Percentiles rank a stretch among this genome's conserved stretches.
phyloP scores from a whole-genome alignment of 2,888 invertebrate species.

The Apotomis betuletana region DNA sequence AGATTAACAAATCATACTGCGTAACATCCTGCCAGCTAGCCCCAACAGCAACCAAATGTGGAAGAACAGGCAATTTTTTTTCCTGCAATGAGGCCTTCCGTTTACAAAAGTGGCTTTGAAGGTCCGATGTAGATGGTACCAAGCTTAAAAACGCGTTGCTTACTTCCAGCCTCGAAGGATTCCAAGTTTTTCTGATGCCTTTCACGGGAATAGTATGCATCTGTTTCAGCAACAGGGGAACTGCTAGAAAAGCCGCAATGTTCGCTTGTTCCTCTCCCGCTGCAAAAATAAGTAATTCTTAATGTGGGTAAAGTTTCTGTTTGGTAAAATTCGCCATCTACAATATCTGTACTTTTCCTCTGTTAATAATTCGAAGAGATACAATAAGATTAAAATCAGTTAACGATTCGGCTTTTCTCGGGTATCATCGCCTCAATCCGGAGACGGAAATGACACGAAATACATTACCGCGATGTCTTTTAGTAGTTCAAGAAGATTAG shows the following conservation, averaged over 20 bases:
- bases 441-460: no score
- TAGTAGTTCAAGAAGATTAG: no score
- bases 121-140: constrained; percentile 15
- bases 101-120: neutral
- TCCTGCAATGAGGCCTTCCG: constrained; percentile 3
- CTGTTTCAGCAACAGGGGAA: constrained; percentile 24
- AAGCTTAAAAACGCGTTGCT: constrained; percentile 17
- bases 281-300: neutral
- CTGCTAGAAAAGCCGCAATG: constrained; percentile 11
- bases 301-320: no score
- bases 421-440: no score
- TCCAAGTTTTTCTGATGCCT: constrained; percentile 13
- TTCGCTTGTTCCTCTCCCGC: constrained; percentile 24
- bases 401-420: no score
- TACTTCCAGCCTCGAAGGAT: constrained; percentile 12
- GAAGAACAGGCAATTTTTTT: constrained; percentile 15
- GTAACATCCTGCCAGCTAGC: constrained; percentile 9
- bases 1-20: constrained; percentile 16
- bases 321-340: no score
- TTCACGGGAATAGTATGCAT: constrained; percentile 17
- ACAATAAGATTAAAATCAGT: no score
- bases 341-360: no score
- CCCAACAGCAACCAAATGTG: constrained; percentile 4
- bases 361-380: no score
- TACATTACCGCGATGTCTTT: no score